A percentile compares a stretch with the other conserved stretches of the same genome.
These are phyloP conservation scores for Apomyelois bistriatella DNA, from an alignment of 2,888 invertebrate species.

Conservation along the genomic window DNA sequence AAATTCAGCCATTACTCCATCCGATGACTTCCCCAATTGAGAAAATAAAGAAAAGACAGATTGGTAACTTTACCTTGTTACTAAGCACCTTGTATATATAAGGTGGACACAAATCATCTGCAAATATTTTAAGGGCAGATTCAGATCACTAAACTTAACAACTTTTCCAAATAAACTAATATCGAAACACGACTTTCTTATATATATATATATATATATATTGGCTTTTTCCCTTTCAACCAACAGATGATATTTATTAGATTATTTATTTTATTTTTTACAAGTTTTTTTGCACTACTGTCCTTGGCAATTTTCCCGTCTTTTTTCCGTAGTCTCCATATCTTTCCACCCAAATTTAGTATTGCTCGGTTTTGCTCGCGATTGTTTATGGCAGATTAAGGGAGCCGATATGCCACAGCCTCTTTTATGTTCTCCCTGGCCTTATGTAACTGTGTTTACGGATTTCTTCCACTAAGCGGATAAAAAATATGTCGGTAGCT, in stretches of 20 bases:
- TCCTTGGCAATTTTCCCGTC: no score
- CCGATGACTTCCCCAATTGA: slow-evolving; percentile 47
- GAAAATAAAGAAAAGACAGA: not conserved
- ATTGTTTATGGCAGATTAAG: slow-evolving; percentile 66
- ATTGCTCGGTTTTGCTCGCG: slow-evolving; percentile 55
- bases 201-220: no score
- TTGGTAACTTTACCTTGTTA: not conserved
- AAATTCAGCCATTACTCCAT: slow-evolving; percentile 55
- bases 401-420: slow-evolving; percentile 45
- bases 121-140: no score
- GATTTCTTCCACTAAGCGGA: slow-evolving; percentile 49
- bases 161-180: no score
- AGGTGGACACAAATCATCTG: no score
- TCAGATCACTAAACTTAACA: no score
- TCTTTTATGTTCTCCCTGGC: slow-evolving; percentile 42
- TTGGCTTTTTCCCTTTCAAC: no score
- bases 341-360: slow-evolving; percentile 42
- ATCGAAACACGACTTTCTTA: no score
- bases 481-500: slow-evolving; percentile 49
- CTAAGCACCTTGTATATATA: not conserved
- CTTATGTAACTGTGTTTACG: slow-evolving; percentile 47
- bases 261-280: no score
- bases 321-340: no score
- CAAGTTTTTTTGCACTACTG: no score
- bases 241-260: no score